Conservation (phyloP, 2,888 invertebrate genomes). For the Lymantria dispar region DNA sequence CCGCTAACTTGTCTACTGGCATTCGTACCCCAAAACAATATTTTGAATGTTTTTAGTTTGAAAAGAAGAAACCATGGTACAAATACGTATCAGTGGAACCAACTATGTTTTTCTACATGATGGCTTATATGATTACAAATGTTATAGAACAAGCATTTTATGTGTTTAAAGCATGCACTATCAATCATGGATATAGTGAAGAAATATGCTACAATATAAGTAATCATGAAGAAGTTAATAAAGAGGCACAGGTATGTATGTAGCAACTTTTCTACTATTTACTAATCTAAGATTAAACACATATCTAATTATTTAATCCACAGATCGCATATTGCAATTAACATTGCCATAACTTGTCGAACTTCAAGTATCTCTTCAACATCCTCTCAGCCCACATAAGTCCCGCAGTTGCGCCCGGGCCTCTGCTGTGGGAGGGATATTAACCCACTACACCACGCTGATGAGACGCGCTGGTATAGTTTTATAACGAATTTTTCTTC, state of each 20-base stretch:
- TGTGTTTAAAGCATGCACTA: constrained; percentile 88
- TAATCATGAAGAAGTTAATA: constrained; percentile 82
- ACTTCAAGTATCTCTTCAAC: no score
- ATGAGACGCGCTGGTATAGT: no score
- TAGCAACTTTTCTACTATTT: no score
- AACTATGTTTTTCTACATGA: constrained; percentile 93
- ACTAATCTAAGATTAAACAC: no score
- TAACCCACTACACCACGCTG: no score
- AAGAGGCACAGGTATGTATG: constrained; percentile 84
- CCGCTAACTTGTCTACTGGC: background rate
- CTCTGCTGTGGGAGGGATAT: no score
- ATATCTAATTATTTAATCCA: no score
- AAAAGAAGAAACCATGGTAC: constrained; percentile 55
- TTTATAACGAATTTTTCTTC: no score
- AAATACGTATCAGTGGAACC: constrained; percentile 90
- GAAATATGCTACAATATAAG: constrained; percentile 85
- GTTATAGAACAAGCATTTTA: constrained; percentile 92
- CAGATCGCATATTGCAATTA: no score
- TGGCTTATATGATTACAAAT: constrained; percentile 91
- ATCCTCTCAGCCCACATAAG: no score
- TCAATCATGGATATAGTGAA: constrained; percentile 86
- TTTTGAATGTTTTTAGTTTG: constrained; percentile 31
- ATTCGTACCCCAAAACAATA: background rate
- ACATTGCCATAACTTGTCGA: no score
- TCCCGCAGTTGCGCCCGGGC: no score